Evolutionary conservation across 2,797 vertebrate species (phyloP).

Genomic region (Spea hammondii): DNA sequence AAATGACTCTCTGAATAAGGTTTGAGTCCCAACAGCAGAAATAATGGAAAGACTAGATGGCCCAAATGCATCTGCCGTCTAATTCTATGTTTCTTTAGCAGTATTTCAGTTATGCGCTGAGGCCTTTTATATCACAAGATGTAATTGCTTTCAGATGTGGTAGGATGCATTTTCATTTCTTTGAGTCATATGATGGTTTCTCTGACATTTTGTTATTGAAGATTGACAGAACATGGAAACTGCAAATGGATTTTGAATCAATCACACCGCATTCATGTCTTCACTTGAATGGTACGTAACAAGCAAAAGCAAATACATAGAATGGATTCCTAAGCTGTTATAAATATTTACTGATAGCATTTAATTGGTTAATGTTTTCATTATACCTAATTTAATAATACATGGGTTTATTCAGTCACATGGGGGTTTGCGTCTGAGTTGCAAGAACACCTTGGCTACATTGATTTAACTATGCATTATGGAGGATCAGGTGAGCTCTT

Average conservation of each 20-base stretch:
- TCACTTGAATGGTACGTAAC: background rate
- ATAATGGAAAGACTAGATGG: too few relatives aligned
- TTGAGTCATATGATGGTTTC: background rate
- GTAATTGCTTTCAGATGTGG: background rate
- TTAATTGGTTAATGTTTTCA: background rate
- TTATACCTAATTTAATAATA: background rate
- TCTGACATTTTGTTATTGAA: background rate
- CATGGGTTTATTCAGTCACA: background rate
- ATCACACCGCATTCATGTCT: background rate
- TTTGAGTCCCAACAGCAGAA: too few relatives aligned
- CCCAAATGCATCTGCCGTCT: too few relatives aligned
- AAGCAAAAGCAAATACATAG: background rate
- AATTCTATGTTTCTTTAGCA: background rate
- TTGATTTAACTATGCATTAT: too few relatives aligned
- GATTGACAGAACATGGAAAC: constrained; percentile 2
- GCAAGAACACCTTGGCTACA: too few relatives aligned
- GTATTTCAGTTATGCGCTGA: background rate
- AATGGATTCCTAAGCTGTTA: background rate
- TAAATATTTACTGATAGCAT: background rate
- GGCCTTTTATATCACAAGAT: background rate
- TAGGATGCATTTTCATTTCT: background rate
- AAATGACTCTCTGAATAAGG: too few relatives aligned
- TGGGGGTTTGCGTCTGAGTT: background rate
- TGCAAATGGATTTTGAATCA: constrained; percentile 26
- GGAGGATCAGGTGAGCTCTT: too few relatives aligned